A percentile compares a stretch with the other conserved stretches of the same genome.
Conservation (phyloP, 2,888 invertebrate species). For the Iphiclides podalirius region DNA sequence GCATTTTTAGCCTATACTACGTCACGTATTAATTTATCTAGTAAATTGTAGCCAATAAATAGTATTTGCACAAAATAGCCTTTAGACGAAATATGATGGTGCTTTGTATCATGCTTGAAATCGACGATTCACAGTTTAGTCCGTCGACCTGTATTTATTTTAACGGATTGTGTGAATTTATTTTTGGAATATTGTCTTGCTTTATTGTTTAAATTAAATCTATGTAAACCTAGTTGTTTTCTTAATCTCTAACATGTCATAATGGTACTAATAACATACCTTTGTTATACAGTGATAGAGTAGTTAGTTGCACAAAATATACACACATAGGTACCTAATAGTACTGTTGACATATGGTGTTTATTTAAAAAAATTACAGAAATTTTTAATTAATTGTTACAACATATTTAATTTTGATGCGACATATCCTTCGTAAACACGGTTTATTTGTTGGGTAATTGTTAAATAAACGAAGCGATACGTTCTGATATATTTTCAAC, state of each 20-base stretch:
- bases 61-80: constrained; percentile 19
- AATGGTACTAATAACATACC: constrained; percentile 35
- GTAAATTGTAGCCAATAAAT: constrained; percentile 8
- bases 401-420: too few relatives aligned
- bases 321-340: too few relatives aligned
- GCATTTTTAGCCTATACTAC: too few relatives aligned
- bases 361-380: too few relatives aligned
- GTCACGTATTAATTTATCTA: too few relatives aligned
- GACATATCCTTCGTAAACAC: too few relatives aligned
- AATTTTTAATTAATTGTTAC: too few relatives aligned
- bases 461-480: too few relatives aligned
- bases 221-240: constrained; percentile 33
- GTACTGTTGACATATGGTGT: too few relatives aligned
- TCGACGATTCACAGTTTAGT: neutral
- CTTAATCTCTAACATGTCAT: constrained; percentile 42
- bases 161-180: constrained; percentile 23
- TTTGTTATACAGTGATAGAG: neutral
- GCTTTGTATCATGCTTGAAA: constrained; percentile 9
- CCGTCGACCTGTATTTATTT: constrained; percentile 16
- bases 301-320: too few relatives aligned
- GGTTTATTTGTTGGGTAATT: too few relatives aligned
- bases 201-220: constrained; percentile 31
- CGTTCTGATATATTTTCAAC: too few relatives aligned
- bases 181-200: constrained; percentile 39
- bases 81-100: constrained; percentile 13